A percentile compares a stretch with the other conserved stretches of the same genome.
phyloP scores from a whole-genome alignment of 2,888 invertebrate genomes.

The Plebejus melissa region DNA sequence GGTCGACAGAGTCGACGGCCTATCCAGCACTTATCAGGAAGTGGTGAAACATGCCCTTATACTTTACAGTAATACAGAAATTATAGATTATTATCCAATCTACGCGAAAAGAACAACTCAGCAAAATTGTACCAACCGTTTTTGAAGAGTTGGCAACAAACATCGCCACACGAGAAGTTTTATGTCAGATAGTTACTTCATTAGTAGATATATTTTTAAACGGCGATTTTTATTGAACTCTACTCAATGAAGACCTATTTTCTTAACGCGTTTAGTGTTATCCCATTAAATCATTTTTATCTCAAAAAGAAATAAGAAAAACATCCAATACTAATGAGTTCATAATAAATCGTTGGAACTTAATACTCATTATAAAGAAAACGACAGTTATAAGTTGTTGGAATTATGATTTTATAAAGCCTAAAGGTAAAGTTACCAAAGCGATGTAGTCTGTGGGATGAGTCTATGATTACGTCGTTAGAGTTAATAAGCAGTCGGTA shows the following conservation, averaged over 20 bases:
- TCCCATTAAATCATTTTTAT: neutral
- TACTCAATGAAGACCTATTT: neutral
- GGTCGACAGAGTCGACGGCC: no score
- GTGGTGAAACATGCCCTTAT: no score
- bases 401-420: neutral
- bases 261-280: neutral
- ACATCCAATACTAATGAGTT: neutral
- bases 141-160: no score
- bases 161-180: no score
- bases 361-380: constrained; percentile 7
- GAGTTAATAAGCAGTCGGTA: constrained; percentile 17
- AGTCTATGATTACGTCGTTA: neutral
- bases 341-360: neutral
- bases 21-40: no score
- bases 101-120: no score
- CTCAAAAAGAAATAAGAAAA: neutral
- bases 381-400: neutral
- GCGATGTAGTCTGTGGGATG: neutral
- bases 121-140: no score
- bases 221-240: neutral
- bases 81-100: no score
- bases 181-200: no score
- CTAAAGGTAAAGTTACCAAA: neutral
- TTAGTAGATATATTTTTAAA: no score
- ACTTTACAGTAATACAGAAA: no score